Base-by-base conservation (phyloP, 2,113 vertebrate species). In the Pelmatolapia mariae region DNA sequence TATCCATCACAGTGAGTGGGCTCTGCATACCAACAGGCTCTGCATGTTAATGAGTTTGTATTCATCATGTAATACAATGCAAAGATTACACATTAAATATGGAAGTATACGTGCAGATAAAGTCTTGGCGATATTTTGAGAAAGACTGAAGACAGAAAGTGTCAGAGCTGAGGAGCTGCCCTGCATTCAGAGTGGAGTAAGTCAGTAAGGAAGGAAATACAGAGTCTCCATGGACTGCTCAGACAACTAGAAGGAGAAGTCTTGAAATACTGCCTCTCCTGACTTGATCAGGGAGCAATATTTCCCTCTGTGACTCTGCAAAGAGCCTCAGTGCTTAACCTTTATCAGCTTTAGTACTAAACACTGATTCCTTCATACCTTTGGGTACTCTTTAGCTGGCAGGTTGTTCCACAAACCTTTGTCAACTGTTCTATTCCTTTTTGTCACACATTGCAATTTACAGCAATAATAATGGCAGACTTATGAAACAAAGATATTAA, bases 151-250 rank as follows among this genome's bases (percentile, higher is more conserved):
- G 87, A 29, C 22, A 87, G 71, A 53, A 79, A 4, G 79, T 89
- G 85, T 93, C 80, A 81, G 85, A 54, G 76, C 11, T 53, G 24
- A 85, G 89, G 86, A 66, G 63, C 47, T 56, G 79, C 26, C 36
- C 31, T 93, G 94, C 38, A 95, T 96, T 88, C 43, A 88, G 91
- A 95, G 88, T 33, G 24, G 13, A 89, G 82, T 53, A 3, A 91
- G 76, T 84, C 83, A 84, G n/a, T 82, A 6, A 66, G 68, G 79
- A 80, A 86, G 80, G 82, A 85, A 87, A 56, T 73, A 68, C 15
- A 90, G 66, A 29, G 50, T 86, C 89, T 87, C 86, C 16, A 24
- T 2, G 54, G 84, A 89, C 78, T 45, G 86, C 52, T 89, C 80
- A 53, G 80, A 73, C 38, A 63, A 31, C 68, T 80, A 43, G 81